Evolutionary conservation across 2,797 vertebrate species (phyloP).

Genomic region (Catharus ustulatus): DNA sequence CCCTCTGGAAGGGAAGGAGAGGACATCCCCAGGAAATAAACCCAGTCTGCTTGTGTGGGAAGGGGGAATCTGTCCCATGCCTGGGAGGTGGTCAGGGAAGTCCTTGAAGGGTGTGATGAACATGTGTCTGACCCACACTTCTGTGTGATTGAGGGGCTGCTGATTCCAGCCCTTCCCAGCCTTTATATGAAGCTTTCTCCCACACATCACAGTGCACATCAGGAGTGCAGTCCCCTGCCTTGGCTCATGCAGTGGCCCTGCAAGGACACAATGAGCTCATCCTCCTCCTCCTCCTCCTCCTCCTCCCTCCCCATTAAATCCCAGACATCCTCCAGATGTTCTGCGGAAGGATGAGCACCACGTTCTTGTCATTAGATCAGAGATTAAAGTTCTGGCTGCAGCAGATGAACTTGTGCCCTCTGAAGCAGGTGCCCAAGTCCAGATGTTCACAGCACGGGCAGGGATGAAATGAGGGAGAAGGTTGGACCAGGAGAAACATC

Average conservation of each 20-base stretch:
- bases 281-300: not conserved
- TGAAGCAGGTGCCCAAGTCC: not conserved
- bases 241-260: not conserved
- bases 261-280: not conserved
- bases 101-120: not conserved
- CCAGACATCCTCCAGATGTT: not conserved
- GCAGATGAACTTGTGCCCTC: not conserved
- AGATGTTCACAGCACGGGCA: not conserved
- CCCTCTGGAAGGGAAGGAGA: not conserved
- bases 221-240: not conserved
- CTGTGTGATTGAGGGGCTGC: not conserved
- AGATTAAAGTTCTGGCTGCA: not conserved
- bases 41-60: not conserved
- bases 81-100: not conserved
- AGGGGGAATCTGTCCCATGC: not conserved
- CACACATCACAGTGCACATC: not conserved
- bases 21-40: not conserved
- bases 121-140: accelerated
- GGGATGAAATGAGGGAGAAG: not conserved
- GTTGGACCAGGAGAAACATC: not conserved
- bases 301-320: not conserved
- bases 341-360: not conserved
- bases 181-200: not conserved
- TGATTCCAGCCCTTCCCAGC: not conserved
- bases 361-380: not conserved